Evolutionary conservation across 2,113 vertebrate species (phyloP).

Genomic region (Rostratula benghalensis): DNA sequence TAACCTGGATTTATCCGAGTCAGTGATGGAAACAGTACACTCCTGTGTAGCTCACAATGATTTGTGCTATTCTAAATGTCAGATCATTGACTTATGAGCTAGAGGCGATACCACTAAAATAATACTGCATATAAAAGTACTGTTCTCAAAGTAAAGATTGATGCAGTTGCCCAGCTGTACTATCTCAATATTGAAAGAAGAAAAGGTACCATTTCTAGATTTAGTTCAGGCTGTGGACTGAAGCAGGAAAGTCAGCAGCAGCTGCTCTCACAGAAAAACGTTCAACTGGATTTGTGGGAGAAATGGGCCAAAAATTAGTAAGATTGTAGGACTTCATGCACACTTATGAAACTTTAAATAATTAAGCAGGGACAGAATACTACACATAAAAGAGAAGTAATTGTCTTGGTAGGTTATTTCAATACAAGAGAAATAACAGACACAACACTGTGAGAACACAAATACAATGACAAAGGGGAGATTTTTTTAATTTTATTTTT

Average conservation of each 20-base stretch:
- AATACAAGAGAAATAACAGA: neutral
- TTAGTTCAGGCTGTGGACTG: neutral
- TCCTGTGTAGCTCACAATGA: neutral
- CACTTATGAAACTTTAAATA: neutral
- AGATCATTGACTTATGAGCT: neutral
- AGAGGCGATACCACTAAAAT: neutral
- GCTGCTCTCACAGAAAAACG: neutral
- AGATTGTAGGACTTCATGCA: neutral
- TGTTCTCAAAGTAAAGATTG: neutral
- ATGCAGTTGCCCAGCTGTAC: neutral
- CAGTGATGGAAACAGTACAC: neutral
- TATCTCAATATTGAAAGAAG: neutral
- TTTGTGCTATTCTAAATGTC: neutral
- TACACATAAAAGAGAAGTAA: accelerated
- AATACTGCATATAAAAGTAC: neutral
- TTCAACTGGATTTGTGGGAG: neutral
- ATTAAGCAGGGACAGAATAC: neutral
- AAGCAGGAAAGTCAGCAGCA: neutral
- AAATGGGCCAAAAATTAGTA: neutral
- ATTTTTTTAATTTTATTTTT: neutral
- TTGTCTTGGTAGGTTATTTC: neutral
- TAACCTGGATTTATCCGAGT: neutral
- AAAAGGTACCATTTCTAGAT: neutral
- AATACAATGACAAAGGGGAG: neutral
- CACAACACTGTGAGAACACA: neutral